These are phyloP conservation scores for Trichopoda pennipes DNA, from an alignment of 2,888 invertebrate genomes.

Conservation along the genomic window DNA sequence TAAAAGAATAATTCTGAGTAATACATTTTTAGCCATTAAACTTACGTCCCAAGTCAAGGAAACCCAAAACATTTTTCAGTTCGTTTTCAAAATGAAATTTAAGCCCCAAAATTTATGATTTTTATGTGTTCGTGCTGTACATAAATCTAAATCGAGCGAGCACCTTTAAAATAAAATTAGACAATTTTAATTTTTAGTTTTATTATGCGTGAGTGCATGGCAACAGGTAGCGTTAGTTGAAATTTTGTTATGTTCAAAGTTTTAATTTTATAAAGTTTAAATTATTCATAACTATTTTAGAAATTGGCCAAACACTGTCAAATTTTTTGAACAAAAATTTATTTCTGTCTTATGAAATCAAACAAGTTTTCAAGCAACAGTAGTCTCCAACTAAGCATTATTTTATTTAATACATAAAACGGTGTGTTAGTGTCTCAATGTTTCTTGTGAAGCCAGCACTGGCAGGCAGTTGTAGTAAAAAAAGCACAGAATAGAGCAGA, in stretches of 20 bases:
- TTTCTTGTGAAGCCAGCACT: background rate
- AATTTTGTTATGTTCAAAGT: background rate
- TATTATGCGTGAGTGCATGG: too few relatives aligned
- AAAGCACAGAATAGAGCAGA: conserved; percentile 69
- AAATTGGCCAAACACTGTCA: conserved; percentile 26
- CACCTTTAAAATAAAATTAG: too few relatives aligned
- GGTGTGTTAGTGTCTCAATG: background rate
- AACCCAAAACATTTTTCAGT: too few relatives aligned
- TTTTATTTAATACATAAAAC: too few relatives aligned
- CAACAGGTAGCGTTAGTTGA: background rate
- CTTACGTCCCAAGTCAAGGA: too few relatives aligned
- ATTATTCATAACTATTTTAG: conserved; percentile 15
- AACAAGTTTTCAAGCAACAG: conserved; percentile 60
- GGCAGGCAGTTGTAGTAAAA: conserved; percentile 37
- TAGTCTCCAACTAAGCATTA: conserved; percentile 2
- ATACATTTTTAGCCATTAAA: too few relatives aligned
- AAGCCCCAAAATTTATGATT: too few relatives aligned
- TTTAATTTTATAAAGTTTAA: conserved; percentile 14
- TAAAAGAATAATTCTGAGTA: too few relatives aligned
- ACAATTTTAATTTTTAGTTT: too few relatives aligned
- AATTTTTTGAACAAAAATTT: conserved; percentile 27
- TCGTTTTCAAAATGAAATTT: too few relatives aligned
- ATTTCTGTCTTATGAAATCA: conserved; percentile 55
- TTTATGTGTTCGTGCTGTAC: too few relatives aligned
- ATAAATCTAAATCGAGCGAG: too few relatives aligned